These are phyloP conservation scores for Hirtodrosophila histrioides DNA, from an alignment of 2,888 invertebrate genomes.

Conservation along the genomic window DNA sequence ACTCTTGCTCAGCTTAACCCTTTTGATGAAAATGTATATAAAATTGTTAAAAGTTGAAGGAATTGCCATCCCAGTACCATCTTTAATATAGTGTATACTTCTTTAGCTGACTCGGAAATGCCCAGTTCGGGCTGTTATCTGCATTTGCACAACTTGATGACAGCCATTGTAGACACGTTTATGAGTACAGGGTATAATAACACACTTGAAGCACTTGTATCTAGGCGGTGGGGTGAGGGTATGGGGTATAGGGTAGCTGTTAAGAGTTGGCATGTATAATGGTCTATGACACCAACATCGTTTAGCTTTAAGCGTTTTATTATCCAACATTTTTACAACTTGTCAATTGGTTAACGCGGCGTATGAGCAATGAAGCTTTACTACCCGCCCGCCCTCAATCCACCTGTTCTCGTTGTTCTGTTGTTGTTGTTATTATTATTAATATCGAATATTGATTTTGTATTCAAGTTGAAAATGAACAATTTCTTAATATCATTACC, in stretches of 20 bases:
- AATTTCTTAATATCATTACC: too few relatives aligned
- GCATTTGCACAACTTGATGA: neutral
- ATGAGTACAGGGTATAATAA: conserved; percentile 8
- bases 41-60: too few relatives aligned
- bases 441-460: too few relatives aligned
- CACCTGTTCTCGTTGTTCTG: too few relatives aligned
- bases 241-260: neutral
- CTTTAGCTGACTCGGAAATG: too few relatives aligned
- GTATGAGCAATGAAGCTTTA: conserved; percentile 40
- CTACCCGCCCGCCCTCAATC: too few relatives aligned
- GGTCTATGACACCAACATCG: conserved; percentile 32
- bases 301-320: conserved; percentile 56
- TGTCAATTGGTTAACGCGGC: conserved; percentile 52
- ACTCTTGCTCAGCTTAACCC: too few relatives aligned
- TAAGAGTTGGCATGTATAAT: neutral
- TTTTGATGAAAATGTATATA: too few relatives aligned
- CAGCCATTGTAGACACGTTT: neutral
- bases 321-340: conserved; percentile 43
- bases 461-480: too few relatives aligned
- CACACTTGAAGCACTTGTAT: neutral
- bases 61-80: too few relatives aligned
- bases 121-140: neutral
- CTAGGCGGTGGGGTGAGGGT: neutral
- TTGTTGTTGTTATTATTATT: neutral
- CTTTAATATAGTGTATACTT: too few relatives aligned